Conservation (phyloP, 2,113 vertebrate genomes). For the Phrynosoma platyrhinos region DNA sequence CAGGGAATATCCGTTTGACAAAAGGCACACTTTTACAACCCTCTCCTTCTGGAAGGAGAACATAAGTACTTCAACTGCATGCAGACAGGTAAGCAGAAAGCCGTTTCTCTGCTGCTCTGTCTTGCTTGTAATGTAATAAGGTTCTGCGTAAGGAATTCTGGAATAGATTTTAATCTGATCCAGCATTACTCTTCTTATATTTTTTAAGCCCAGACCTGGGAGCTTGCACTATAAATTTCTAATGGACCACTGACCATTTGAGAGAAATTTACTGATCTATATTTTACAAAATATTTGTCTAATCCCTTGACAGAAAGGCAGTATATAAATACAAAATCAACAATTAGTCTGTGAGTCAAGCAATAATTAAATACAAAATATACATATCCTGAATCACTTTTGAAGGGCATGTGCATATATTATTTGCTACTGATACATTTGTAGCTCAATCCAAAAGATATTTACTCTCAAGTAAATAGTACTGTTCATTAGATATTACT, state of each 20-base stretch:
- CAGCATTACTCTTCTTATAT: too few relatives aligned
- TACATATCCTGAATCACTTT: neutral
- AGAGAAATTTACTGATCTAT: neutral
- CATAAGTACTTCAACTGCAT: too few relatives aligned
- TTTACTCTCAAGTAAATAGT: neutral
- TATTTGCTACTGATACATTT: neutral
- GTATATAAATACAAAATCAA: neutral
- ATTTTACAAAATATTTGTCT: neutral
- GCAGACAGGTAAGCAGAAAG: too few relatives aligned
- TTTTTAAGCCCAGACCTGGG: neutral
- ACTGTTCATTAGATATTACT: neutral
- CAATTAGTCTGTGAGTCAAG: neutral
- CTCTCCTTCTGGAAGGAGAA: too few relatives aligned
- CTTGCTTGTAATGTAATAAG: too few relatives aligned
- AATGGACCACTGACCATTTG: neutral
- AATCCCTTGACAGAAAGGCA: neutral
- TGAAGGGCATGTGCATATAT: conserved; percentile 1
- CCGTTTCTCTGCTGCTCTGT: too few relatives aligned
- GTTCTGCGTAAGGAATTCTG: too few relatives aligned
- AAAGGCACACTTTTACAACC: too few relatives aligned
- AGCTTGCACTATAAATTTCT: neutral
- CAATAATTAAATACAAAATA: neutral
- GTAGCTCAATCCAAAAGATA: neutral
- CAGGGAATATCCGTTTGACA: too few relatives aligned
- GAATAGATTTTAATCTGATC: too few relatives aligned